Conservation (phyloP, 2,888 invertebrate species). For the Callyntrura guangdongensis region DNA sequence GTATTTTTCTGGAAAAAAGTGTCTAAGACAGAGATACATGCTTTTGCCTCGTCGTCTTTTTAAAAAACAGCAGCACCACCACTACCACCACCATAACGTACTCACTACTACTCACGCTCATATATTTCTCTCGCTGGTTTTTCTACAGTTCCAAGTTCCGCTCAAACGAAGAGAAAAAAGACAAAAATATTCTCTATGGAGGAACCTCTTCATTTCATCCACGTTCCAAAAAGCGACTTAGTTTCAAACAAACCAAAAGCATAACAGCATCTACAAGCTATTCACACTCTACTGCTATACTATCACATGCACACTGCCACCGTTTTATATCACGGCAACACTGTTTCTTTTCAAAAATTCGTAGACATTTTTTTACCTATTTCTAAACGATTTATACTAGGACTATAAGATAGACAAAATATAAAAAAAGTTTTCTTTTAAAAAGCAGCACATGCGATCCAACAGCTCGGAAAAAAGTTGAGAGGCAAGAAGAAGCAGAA, state of each 20-base stretch:
- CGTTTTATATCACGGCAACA: conserved; percentile 11
- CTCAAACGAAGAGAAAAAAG: conserved; percentile 77
- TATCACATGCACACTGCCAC: not conserved
- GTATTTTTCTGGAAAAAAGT: conserved; percentile 72
- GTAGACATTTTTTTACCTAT: conserved; percentile 27
- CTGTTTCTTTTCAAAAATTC: conserved; percentile 5
- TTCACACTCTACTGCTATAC: not conserved
- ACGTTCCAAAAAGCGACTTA: conserved; percentile 69
- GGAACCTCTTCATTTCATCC: conserved; percentile 78
- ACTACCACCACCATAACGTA: not conserved
- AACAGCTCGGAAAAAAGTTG: conserved; percentile 79
- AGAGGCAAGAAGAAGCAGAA: conserved; percentile 50
- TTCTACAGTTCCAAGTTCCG: conserved; percentile 70
- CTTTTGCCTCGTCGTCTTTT: conserved; percentile 52
- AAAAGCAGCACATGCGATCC: conserved; percentile 66
- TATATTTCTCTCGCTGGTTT: conserved; percentile 53
- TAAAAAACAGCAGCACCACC: conserved; percentile 22
- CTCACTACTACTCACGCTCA: conserved; percentile 11
- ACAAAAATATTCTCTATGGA: conserved; percentile 79
- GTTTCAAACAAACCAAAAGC: conserved; percentile 36
- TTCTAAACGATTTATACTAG: conserved; percentile 1
- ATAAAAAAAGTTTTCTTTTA: conserved; percentile 54
- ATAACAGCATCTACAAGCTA: conserved; percentile 1
- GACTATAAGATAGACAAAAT: conserved; percentile 7
- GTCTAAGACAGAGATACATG: conserved; percentile 66